phyloP scores from a whole-genome alignment of 2,797 vertebrate species.

The Octomys mimax region DNA sequence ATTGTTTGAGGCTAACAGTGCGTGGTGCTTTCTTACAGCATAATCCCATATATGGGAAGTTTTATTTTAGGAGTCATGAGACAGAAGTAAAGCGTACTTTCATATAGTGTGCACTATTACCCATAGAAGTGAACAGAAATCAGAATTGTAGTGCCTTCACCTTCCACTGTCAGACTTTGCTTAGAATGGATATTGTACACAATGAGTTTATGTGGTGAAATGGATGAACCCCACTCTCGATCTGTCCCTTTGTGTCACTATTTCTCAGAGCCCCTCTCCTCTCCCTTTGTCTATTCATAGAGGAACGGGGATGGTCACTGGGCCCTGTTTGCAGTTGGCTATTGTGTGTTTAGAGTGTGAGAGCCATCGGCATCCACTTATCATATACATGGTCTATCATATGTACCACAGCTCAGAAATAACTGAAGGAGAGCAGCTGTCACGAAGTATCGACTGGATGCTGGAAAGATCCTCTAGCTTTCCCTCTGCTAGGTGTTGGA shows the following conservation, averaged over 20 bases:
- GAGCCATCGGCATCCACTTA: background rate
- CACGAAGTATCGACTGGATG: background rate
- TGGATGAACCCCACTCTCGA: background rate
- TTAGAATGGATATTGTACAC: background rate
- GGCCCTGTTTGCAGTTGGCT: background rate
- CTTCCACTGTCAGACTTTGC: background rate
- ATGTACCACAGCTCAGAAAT: background rate
- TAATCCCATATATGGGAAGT: background rate
- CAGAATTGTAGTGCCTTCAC: background rate
- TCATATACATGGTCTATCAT: background rate
- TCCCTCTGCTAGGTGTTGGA: background rate
- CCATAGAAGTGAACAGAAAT: background rate
- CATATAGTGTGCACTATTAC: background rate
- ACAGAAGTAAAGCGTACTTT: background rate
- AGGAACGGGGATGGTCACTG: background rate
- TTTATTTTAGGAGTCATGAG: background rate
- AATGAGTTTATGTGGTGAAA: background rate
- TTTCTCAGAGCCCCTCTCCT: constrained; percentile 21
- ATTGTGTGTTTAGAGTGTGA: background rate
- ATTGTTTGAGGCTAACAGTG: background rate
- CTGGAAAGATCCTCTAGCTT: background rate
- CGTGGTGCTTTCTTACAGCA: background rate
- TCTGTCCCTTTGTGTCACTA: background rate
- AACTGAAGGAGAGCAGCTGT: background rate
- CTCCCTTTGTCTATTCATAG: background rate